Evolutionary conservation across 2,888 invertebrate genomes (phyloP).

Genomic region (Drosophila tanythrix): DNA sequence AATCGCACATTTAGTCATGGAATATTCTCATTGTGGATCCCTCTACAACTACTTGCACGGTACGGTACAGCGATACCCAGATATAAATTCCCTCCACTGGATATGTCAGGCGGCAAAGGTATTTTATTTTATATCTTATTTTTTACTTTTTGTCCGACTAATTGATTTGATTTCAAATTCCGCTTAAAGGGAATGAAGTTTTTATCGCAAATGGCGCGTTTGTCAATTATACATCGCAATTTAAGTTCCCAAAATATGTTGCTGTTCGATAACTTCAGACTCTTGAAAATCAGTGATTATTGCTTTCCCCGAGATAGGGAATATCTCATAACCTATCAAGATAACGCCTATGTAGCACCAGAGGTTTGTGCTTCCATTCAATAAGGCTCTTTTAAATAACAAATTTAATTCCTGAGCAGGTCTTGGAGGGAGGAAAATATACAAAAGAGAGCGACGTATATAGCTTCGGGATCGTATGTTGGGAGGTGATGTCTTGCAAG

Average conservation of each 20-base stretch:
- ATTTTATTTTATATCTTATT: background rate
- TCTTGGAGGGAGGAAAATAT: background rate
- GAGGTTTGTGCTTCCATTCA: background rate
- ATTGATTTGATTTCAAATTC: background rate
- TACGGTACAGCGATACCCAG: background rate
- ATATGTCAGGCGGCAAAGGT: constrained; percentile 9
- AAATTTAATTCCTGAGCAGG: background rate
- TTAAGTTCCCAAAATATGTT: constrained; percentile 12
- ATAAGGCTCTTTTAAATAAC: background rate
- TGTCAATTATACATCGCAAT: background rate
- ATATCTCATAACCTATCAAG: background rate
- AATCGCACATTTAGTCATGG: background rate
- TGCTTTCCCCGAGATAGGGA: background rate
- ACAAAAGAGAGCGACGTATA: constrained; percentile 2
- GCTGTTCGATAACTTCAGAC: background rate
- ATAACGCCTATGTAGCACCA: constrained; percentile 10
- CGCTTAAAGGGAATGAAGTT: background rate
- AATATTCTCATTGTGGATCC: constrained; percentile 9
- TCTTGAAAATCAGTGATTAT: constrained; percentile 8
- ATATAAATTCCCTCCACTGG: background rate
- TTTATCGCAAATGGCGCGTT: too few relatives aligned
- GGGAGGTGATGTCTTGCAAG: too few relatives aligned
- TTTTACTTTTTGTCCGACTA: background rate
- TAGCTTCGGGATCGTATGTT: constrained; percentile 5
- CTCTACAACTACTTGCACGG: constrained; percentile 10